Base-by-base conservation (phyloP, 2,113 vertebrate species). In the Pseudorhombus dupliciocellatus region DNA sequence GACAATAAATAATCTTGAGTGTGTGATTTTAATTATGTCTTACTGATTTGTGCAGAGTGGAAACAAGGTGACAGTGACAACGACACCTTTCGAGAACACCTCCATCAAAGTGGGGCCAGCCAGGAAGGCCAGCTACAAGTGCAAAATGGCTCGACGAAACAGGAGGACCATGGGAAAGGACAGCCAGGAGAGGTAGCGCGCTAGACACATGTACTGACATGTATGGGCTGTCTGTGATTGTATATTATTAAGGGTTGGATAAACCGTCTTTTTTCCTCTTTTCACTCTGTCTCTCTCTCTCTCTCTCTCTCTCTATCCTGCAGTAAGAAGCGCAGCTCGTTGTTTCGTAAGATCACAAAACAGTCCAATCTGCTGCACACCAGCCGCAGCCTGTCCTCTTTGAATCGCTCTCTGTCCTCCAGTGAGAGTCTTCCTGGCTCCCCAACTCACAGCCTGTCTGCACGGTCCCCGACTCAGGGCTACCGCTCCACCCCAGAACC, bases 31-130 rank as follows among this genome's bases (percentile, higher is more conserved):
- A 7, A 15, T 62, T 54, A 12, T 10, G 20, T 72, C 6, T 51
- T 1, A 8, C 34, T 79, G 1, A 37, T 68, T 55, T 77, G 20
- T 82, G n/a, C 75, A 98, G 96, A 97, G 96, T 51, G 96, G 96
- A 61, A 96, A 95, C 79, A 97, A 97, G 77, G 96, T 98, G 66
- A 95, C 95, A 0, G 95, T 98, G 83, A 97, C 96, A 15, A 98
- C 96, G 8, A 98, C 96, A 0, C 96, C 96, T 22, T 96, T 98
- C 46, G 96, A 98, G 90, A 98, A 97, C 89, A 98, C 96, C 7
- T 97, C 96, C 30, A 97, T 97, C 72, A 96, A 96, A 73, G 94
- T 97, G 1, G 96, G 96, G 11, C 96, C 96, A 0, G 96, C 96
- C 3, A 92, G 96, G 30, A 96, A 95, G 59, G 95, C 95, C 84